phyloP scores from a whole-genome alignment of 1,140 invertebrate species.

The Ridgeia piscesae region DNA sequence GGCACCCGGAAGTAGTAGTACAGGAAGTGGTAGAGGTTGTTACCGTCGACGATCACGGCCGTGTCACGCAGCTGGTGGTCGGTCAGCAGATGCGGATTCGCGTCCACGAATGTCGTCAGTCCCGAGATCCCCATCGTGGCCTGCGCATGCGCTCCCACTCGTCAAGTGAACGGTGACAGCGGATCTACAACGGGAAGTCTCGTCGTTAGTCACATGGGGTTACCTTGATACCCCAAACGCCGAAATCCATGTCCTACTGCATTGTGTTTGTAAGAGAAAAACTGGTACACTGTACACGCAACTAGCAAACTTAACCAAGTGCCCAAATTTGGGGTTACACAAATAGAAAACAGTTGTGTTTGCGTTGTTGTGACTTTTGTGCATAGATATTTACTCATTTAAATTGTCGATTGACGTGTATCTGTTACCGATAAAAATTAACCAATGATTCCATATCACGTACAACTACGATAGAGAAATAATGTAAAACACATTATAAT shows the following conservation, averaged over 20 bases:
- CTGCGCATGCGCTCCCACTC: neutral
- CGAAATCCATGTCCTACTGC: neutral
- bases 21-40: slow-evolving; percentile 73
- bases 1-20: slow-evolving; percentile 69
- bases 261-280: neutral
- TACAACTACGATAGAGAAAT: neutral
- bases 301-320: too few species aligned
- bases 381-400: too few species aligned
- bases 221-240: neutral
- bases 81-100: slow-evolving; percentile 68
- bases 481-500: neutral
- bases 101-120: slow-evolving; percentile 75
- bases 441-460: neutral
- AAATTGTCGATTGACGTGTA: too few species aligned
- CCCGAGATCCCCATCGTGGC: slow-evolving; percentile 8
- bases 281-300: too few species aligned
- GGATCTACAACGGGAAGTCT: neutral
- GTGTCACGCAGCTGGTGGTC: slow-evolving; percentile 69
- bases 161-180: neutral
- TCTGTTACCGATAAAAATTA: too few species aligned
- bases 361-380: too few species aligned
- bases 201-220: neutral
- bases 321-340: too few species aligned
- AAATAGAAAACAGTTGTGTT: too few species aligned
- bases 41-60: slow-evolving; percentile 79